Base-by-base conservation (phyloP, 2,113 vertebrate genomes). In the Craseonycteris thonglongyai region DNA sequence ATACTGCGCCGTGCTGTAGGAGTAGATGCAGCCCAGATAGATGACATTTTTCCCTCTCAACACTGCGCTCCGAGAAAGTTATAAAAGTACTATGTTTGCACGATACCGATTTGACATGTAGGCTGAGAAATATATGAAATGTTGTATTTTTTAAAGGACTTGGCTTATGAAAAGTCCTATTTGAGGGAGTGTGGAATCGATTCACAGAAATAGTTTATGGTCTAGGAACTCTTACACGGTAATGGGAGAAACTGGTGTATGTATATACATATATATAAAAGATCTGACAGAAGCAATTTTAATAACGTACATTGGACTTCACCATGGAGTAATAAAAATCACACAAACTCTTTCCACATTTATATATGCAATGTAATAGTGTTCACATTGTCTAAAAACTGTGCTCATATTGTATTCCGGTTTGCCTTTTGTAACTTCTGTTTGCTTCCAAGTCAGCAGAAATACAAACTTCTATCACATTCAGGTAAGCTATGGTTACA, bases 151-250 rank as follows among this genome's bases (percentile, higher is more conserved):
- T 96, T 92, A 96, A 96, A 97, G 76, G 76, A 95, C 61, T 79
- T 96, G 84, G 85, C 90, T 97, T 96, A 96, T 93, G 84, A 94
- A 88, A 96, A 96, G 87, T 97, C 72, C 79, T 96, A 96, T 95
- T 96, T 95, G 93, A 97, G 30, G 24, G 40, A 96, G 95, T 97
- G 95, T 96, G 92, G 96, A 97, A 97, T 97, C 96, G 95, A 96
- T 97, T 97, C 92, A 21, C 91, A 79, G 80, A 51, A 78, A 92
- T 92, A 94, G 93, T 95, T 97, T 96, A 97, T 95, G 92, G 95
- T 97, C 42, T 42, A 96, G 93, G 68, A 97, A 95, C 28, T 95
- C 45, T 47, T 90, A 74, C 22, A 71, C 94, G n/a, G 87, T 95
- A 96, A 88, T 79, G 47, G 91, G 42, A 96, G 78, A 95, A 96